Evolutionary conservation across 30 jellyfish, hydroid and myxozoan species (phyloP).

Genomic region (Aurelia sp.): DNA sequence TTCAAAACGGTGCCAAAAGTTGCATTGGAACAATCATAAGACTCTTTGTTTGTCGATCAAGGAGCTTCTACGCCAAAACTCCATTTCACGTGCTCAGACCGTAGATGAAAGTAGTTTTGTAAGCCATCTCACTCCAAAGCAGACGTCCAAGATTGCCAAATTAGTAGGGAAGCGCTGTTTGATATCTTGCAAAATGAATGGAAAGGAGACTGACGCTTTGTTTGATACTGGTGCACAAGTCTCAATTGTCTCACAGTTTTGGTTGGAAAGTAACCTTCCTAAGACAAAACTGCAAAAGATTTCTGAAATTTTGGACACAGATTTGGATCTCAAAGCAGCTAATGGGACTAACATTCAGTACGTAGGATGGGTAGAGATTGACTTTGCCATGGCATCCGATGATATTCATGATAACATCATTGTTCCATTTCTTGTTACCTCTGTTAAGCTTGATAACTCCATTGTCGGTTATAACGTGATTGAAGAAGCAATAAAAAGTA

Average conservation of each 20-base stretch:
- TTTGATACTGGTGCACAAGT: constrained; percentile 59
- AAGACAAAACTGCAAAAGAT: constrained; percentile 25
- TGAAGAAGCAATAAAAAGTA: too few species aligned
- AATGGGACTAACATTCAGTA: constrained; percentile 46
- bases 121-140: constrained; percentile 48
- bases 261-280: constrained; percentile 12
- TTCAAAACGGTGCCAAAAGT: too few species aligned
- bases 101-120: neutral
- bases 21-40: constrained; percentile 28
- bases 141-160: constrained; percentile 21
- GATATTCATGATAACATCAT: too few species aligned
- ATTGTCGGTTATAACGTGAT: neutral
- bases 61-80: neutral
- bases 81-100: neutral
- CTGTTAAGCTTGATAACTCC: neutral
- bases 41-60: constrained; percentile 5
- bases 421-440: too few species aligned
- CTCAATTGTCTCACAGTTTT: constrained; percentile 26
- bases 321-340: constrained; percentile 22
- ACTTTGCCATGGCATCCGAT: too few species aligned
- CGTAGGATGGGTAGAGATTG: neutral
- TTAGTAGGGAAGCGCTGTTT: constrained; percentile 19
- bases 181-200: constrained; percentile 14
- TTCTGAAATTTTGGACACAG: constrained; percentile 18
- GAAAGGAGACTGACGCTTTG: constrained; percentile 10